Conservation (phyloP, 2,113 vertebrate genomes). For the Mystacornis crossleyi region DNA sequence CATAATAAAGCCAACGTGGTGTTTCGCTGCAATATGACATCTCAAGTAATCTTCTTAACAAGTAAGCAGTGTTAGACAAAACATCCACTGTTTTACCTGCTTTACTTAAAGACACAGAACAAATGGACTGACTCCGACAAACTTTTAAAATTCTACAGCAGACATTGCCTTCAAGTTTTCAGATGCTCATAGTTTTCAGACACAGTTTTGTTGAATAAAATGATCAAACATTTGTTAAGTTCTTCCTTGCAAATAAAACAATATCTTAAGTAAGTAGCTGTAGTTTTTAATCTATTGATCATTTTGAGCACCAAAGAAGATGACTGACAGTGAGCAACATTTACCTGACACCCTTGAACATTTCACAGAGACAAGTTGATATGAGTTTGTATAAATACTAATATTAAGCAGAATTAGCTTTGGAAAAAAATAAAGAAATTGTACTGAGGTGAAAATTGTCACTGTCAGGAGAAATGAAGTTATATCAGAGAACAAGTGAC, state of each 20-base stretch:
- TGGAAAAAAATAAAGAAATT: conserved; percentile 86
- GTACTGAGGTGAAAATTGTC: conserved; percentile 88
- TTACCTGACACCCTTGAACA: conserved; percentile 83
- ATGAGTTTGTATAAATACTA: conserved; percentile 88
- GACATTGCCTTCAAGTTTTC: conserved; percentile 45
- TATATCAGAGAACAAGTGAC: conserved; percentile 88
- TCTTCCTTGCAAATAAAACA: conserved; percentile 77
- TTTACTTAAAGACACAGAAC: conserved; percentile 66
- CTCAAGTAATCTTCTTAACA: conserved; percentile 77
- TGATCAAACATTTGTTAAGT: conserved; percentile 65
- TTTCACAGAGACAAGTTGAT: conserved; percentile 88
- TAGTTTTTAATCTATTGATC: conserved; percentile 82
- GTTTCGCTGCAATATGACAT: conserved; percentile 68
- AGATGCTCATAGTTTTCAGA: conserved; percentile 24
- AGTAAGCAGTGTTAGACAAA: conserved; percentile 73
- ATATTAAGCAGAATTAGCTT: conserved; percentile 88
- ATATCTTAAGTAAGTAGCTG: conserved; percentile 68
- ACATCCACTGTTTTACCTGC: conserved; percentile 34
- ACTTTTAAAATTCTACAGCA: conserved; percentile 65
- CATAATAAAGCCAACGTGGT: conserved; percentile 70
- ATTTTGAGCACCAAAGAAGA: conserved; percentile 80
- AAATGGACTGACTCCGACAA: conserved; percentile 58
- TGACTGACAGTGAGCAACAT: conserved; percentile 84
- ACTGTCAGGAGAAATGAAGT: conserved; percentile 90
- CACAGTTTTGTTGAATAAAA: conserved; percentile 57